These are phyloP conservation scores for Augochlorella aurata DNA, from an alignment of 2,888 invertebrate species.

Conservation along the genomic window DNA sequence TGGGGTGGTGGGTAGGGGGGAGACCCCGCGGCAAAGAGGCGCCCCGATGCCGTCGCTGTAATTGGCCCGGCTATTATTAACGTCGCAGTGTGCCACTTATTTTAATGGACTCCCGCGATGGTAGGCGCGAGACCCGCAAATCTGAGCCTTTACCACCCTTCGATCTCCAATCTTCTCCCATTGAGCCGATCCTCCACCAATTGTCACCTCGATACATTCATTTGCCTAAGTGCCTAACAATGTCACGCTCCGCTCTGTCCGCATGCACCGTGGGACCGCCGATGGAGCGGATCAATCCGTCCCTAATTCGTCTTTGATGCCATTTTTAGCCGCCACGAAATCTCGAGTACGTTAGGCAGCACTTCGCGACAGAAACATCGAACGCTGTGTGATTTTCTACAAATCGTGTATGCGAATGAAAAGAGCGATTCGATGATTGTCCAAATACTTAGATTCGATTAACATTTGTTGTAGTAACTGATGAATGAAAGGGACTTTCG, in stretches of 20 bases:
- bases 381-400: no score
- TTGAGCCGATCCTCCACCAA: conserved; percentile 15
- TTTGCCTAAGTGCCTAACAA: conserved; percentile 28
- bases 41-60: conserved; percentile 58
- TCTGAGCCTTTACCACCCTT: conserved; percentile 14
- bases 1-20: conserved; percentile 17
- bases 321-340: not conserved
- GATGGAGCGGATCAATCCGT: not conserved
- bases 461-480: no score
- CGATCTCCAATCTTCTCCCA: conserved; percentile 13
- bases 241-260: not conserved
- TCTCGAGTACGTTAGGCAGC: not conserved
- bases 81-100: conserved; percentile 71
- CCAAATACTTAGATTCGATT: no score
- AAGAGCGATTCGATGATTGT: no score
- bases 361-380: no score
- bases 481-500: no score
- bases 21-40: conserved; percentile 48
- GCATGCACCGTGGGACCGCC: not conserved
- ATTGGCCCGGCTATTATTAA: conserved; percentile 69
- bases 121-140: conserved; percentile 47
- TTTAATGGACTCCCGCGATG: conserved; percentile 66
- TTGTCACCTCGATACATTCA: conserved; percentile 37
- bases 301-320: not conserved
- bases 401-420: no score